Percentiles rank a stretch among this genome's conserved stretches.
These are phyloP conservation scores for Talpa occidentalis DNA, from an alignment of 2,113 vertebrate genomes.

Conservation along the genomic window DNA sequence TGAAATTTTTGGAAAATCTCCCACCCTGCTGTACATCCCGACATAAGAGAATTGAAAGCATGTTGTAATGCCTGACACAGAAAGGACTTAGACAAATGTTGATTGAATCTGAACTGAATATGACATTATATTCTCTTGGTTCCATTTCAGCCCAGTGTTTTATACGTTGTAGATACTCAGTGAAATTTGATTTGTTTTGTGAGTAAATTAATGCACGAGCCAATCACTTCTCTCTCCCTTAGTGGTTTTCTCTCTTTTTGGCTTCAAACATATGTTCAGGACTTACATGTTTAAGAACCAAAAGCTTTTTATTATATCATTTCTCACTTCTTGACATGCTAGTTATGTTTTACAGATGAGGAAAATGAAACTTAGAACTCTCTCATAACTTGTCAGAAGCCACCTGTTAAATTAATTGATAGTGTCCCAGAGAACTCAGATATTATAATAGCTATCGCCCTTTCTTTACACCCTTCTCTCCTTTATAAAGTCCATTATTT, in stretches of 20 bases:
- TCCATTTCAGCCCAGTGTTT: neutral
- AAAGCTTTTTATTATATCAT: slow-evolving; percentile 4
- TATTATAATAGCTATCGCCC: neutral
- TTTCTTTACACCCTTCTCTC: neutral
- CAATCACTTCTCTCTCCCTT: neutral
- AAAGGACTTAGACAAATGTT: neutral
- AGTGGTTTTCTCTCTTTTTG: neutral
- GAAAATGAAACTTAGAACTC: slow-evolving; percentile 43
- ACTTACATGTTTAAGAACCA: neutral
- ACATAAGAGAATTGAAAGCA: neutral
- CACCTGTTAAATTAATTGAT: neutral
- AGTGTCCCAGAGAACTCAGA: neutral
- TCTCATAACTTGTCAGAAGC: neutral
- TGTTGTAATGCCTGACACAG: neutral
- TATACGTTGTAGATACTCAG: neutral
- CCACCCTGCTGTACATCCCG: neutral
- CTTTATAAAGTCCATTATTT: neutral
- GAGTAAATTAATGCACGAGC: neutral
- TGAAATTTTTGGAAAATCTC: neutral
- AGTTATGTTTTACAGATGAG: slow-evolving; percentile 15
- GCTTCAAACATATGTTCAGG: neutral
- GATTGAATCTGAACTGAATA: neutral
- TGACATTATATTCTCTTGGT: neutral
- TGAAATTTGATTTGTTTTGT: neutral
- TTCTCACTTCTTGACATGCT: neutral